Evolutionary conservation across 2,113 vertebrate genomes (phyloP).

Genomic region (Nannospalax galili): DNA sequence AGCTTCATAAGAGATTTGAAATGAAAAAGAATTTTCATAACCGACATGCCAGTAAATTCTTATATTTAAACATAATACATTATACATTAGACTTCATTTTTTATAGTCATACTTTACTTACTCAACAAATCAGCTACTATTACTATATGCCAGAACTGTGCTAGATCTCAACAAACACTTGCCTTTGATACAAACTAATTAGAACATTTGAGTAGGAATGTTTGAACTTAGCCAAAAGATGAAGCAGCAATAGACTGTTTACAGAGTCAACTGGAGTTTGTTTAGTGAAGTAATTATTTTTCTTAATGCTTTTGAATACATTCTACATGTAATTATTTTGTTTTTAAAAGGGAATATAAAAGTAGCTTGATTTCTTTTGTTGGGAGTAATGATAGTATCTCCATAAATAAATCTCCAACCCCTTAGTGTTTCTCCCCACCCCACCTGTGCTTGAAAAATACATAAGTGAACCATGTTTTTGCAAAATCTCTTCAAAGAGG

Average conservation of each 20-base stretch:
- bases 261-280: background rate
- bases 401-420: background rate
- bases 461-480: slow-evolving; percentile 31
- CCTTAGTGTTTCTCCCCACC: background rate
- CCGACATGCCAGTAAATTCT: background rate
- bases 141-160: background rate
- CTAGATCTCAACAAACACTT: background rate
- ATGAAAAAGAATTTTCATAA: slow-evolving; percentile 18
- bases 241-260: background rate
- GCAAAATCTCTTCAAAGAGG: slow-evolving; percentile 17
- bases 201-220: background rate
- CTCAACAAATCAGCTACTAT: background rate
- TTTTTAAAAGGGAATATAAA: background rate
- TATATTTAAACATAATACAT: slow-evolving; percentile 35
- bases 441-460: background rate
- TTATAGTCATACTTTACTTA: background rate
- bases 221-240: background rate
- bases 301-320: slow-evolving; percentile 23
- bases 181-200: background rate
- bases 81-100: slow-evolving; percentile 30
- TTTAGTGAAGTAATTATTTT: background rate
- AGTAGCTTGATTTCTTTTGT: background rate
- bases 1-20: background rate
- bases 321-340: background rate
- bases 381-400: background rate